Evolutionary conservation across 2,888 invertebrate genomes (phyloP).

Genomic region (Callyntrura guangdongensis): DNA sequence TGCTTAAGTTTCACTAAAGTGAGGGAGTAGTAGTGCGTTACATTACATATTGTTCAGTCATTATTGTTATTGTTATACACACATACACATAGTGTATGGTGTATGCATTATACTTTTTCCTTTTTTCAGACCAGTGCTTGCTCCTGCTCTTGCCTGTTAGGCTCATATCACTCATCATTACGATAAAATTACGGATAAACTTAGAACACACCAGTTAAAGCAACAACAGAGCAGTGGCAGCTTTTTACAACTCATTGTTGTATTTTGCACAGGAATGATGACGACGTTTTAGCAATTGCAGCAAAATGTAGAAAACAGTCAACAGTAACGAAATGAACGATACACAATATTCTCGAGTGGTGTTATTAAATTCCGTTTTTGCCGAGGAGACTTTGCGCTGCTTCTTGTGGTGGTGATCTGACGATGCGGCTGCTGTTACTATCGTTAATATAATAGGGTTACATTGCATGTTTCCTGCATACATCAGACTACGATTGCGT

Average conservation of each 20-base stretch:
- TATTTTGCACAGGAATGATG: slow-evolving; percentile 38
- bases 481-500: not conserved
- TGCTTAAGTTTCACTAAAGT: slow-evolving; percentile 55
- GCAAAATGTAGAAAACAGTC: not conserved
- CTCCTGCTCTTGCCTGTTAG: not conserved
- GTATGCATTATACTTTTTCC: not conserved
- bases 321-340: slow-evolving; percentile 34
- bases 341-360: slow-evolving; percentile 34
- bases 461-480: not conserved
- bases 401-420: not conserved
- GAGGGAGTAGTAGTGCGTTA: slow-evolving; percentile 57
- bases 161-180: slow-evolving; percentile 55
- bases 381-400: slow-evolving; percentile 14
- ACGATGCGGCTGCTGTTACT: not conserved
- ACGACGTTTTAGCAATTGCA: slow-evolving; percentile 1
- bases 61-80: slow-evolving; percentile 14
- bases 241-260: slow-evolving; percentile 35
- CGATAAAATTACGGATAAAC: slow-evolving; percentile 47
- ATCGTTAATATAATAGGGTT: not conserved
- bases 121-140: slow-evolving; percentile 24
- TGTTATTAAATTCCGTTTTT: slow-evolving; percentile 34
- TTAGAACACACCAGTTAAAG: slow-evolving; percentile 31
- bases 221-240: slow-evolving; percentile 19
- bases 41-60: slow-evolving; percentile 41
- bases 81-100: not conserved